Evolutionary conservation across 2,113 vertebrate genomes (phyloP), one percentile per base, ranked within the genome.

Genomic region (Osmerus mordax): DNA sequence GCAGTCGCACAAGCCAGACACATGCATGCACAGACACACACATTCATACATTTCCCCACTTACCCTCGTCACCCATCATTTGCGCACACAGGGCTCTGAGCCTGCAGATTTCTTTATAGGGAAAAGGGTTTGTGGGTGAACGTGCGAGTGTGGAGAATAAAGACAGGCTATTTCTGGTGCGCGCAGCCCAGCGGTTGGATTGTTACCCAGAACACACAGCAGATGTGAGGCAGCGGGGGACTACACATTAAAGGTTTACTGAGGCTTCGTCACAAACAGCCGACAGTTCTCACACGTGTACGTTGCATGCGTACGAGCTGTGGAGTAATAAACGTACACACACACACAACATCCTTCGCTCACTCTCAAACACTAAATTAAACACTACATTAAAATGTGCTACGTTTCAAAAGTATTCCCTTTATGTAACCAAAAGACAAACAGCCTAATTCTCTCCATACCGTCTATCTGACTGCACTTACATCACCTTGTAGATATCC

Each of bases 181-280:
- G 41, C 64, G 70, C 75, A 64, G 72, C 65, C 53, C 69, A 82
- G 70, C 1, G 18, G 73, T 82, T 65, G 73, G 78, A 68, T 75
- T 80, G 78, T 81, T 70, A 73, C 78, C 81, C 55, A 69, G 70
- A 86, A 80, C 61, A 81, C 85, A 80, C 77, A 73, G 82, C 76
- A 82, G 82, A 84, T 78, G 71, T 76, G 18, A 71, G 73, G 53
- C 62, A 52, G 61, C 19, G 2, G 61, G n/a, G 19, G 64, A 79
- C 67, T 7, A 69, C 61, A 72, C 72, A 68, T 59, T 72, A 32
- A 36, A 54, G 53, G 52, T 61, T 53, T 69, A 69, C 67, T 65
- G 12, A 18, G 47, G 59, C 41, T 63, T 60, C 3, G 8, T 29
- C 15, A 76, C 52, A 59, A 25, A 66, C 59, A 23, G 19, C 18